Evolutionary conservation across 1,140 invertebrate genomes (phyloP), one percentile per base, ranked within the genome.

Genomic region (Danaus plexippus): DNA sequence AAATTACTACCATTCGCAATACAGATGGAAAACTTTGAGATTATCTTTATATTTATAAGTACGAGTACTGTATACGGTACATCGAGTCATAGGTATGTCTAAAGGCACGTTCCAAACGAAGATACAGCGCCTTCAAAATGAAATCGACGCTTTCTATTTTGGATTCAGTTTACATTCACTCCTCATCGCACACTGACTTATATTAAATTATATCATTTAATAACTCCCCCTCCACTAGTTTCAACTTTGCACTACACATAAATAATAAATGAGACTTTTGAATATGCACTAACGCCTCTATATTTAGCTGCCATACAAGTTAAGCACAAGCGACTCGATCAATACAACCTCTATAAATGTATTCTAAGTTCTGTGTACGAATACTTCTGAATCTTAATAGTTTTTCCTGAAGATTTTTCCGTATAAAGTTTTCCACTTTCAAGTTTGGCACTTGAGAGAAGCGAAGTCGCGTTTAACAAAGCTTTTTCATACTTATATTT

Each of bases 401-500:
- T 73, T 82, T 80, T 75, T 72, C 75, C 67, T 75, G 79, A 85
- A 84, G 80, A 84, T 84, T 84, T 82, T 78, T 72, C 77, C 79
- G 75, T 83, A 75, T 77, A 85, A 87, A 87, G 79, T 87, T 87
- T 87, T 84, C 84, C 79, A 87, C 81, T 87, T 85, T 66, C 80
- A 87, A 87, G 76, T 87, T 87, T 78, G 74, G 77, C 77, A 85
- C 84, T 87, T 83, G 75, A 74, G 71, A 71, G 80, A 76, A 81
- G 80, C 81, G 75, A 71, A 76, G 76, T 68, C 81, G 77, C 77
- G 77, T 82, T 85, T 81, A 82, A 84, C 84, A 85, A 85, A 87
- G 83, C 78, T 82, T 85, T 86, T 85, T 87, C 78, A 86, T 86
- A 81, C 80, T 81, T 83, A 84, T 77, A 82, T 84, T 85, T 85